Evolutionary conservation across 2,888 invertebrate species (phyloP).

Genomic region (Pteria penguin): DNA sequence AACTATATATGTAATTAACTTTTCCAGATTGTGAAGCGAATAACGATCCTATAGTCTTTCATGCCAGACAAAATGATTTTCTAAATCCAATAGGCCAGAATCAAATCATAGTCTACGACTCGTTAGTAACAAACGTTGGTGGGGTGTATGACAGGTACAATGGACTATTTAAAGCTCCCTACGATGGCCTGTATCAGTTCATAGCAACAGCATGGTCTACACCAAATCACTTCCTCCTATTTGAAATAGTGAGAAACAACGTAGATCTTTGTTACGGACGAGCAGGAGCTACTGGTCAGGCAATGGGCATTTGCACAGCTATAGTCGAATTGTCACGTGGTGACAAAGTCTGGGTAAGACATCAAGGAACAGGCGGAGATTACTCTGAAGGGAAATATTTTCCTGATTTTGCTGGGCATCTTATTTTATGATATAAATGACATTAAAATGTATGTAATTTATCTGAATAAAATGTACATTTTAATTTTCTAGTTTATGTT

Average conservation of each 20-base stretch:
- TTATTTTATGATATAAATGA: conserved; percentile 15
- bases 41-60: conserved; percentile 22
- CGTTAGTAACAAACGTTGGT: conserved; percentile 20
- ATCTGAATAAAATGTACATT: no score
- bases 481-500: no score
- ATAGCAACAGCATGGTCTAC: conserved; percentile 28
- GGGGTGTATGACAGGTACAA: conserved; percentile 7
- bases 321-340: conserved; percentile 11
- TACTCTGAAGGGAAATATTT: conserved; percentile 13
- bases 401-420: conserved; percentile 22
- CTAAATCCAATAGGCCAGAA: conserved; percentile 19
- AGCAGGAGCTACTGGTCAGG: background rate
- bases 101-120: conserved; percentile 25
- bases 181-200: conserved; percentile 12
- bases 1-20: no score
- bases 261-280: conserved; percentile 16
- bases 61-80: conserved; percentile 1
- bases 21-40: no score
- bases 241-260: conserved; percentile 20
- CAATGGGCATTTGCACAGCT: conserved; percentile 21
- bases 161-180: conserved; percentile 15
- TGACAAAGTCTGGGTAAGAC: conserved; percentile 21
- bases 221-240: background rate
- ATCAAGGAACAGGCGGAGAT: conserved; percentile 5
- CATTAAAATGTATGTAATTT: no score